Percentiles rank a stretch among this genome's conserved stretches.
These are phyloP conservation scores for Clepsis dumicolana DNA, from an alignment of 2,888 invertebrate genomes.

Conservation along the genomic window DNA sequence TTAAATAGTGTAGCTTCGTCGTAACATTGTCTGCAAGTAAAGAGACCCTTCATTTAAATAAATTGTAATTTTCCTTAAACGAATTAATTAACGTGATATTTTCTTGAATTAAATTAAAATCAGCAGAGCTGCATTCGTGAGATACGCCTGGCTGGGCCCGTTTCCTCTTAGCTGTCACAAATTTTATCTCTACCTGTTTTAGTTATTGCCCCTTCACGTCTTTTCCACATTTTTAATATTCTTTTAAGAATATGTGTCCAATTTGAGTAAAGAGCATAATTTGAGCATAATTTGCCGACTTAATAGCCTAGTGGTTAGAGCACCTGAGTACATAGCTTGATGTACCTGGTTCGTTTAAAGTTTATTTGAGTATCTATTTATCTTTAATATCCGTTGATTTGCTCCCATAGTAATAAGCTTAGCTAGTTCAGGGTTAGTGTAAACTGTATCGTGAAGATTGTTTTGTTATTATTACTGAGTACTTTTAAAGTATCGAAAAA, in stretches of 20 bases:
- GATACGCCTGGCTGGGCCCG: conserved; percentile 67
- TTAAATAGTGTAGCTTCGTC: conserved; percentile 18
- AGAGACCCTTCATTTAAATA: conserved; percentile 48
- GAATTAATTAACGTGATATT: conserved; percentile 53
- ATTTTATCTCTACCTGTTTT: conserved; percentile 72
- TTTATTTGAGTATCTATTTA: no score
- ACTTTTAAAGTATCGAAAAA: not conserved
- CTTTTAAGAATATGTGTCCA: conserved; percentile 37
- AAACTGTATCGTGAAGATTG: no score
- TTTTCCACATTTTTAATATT: conserved; percentile 56
- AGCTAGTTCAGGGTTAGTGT: no score
- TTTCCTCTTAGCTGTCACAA: conserved; percentile 72
- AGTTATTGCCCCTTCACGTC: conserved; percentile 65
- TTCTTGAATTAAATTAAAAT: conserved; percentile 69
- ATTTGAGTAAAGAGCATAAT: not conserved
- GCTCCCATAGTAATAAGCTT: no score
- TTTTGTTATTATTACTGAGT: no score
- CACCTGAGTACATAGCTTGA: no score
- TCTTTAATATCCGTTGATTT: no score
- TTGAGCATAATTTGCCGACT: no score
- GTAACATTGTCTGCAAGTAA: conserved; percentile 18
- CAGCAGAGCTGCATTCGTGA: conserved; percentile 66
- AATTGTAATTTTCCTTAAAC: conserved; percentile 52
- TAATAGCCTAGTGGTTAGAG: no score
- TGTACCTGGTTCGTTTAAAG: no score